Conservation (phyloP, 2,888 invertebrate species). For the Nemurella pictetii region DNA sequence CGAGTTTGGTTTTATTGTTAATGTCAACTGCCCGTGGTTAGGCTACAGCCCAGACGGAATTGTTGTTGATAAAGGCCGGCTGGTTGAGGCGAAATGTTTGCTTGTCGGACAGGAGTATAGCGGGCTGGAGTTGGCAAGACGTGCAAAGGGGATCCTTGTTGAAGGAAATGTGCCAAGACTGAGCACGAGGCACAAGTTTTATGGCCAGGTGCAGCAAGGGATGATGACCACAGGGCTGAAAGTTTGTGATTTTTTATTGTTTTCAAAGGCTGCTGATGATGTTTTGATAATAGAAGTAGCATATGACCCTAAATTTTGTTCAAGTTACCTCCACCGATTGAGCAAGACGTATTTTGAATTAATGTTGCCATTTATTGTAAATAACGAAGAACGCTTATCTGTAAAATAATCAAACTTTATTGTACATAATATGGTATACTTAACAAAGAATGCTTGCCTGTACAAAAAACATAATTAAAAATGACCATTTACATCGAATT, state of each 20-base stretch:
- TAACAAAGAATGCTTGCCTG: no score
- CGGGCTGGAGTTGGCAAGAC: no score
- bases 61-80: neutral
- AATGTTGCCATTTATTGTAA: neutral
- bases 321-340: neutral
- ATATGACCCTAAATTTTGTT: neutral
- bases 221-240: neutral
- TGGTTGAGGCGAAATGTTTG: constrained; percentile 11
- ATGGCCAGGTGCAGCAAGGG: constrained; percentile 2
- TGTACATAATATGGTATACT: neutral
- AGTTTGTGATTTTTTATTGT: neutral
- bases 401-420: neutral
- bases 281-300: neutral
- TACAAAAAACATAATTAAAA: no score
- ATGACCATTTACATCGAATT: no score
- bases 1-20: neutral
- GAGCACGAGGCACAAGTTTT: neutral
- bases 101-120: neutral
- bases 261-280: neutral
- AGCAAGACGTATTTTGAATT: neutral
- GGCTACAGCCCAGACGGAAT: constrained; percentile 22
- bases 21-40: constrained; percentile 7
- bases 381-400: neutral
- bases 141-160: no score
- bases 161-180: neutral